Evolutionary conservation across 2,888 invertebrate species (phyloP).

Genomic region (Bombyx huttoni): DNA sequence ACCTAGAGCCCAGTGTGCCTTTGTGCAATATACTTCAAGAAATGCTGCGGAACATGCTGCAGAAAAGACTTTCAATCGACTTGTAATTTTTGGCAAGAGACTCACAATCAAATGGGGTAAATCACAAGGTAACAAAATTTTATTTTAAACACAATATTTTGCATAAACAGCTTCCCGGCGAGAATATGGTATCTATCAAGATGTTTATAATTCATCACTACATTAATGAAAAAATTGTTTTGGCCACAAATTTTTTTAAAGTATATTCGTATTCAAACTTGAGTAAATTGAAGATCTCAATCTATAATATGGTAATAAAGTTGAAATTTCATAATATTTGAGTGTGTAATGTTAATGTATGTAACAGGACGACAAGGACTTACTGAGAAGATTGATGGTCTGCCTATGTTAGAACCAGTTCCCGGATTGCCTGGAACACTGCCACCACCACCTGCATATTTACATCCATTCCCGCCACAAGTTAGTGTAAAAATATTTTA

Average conservation of each 20-base stretch:
- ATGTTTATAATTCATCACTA: no score
- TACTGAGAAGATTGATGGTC: constrained; percentile 44
- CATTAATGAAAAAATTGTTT: no score
- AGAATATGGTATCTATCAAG: no score
- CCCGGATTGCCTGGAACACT: constrained; percentile 74
- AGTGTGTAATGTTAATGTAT: neutral
- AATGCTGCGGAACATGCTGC: constrained; percentile 94
- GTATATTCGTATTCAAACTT: no score
- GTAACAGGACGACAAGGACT: constrained; percentile 53
- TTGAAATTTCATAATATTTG: no score
- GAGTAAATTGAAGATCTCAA: no score
- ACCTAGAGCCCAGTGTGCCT: constrained; percentile 94
- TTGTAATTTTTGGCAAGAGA: constrained; percentile 85
- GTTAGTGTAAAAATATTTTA: constrained; percentile 17
- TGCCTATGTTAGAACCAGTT: constrained; percentile 58
- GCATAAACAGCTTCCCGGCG: neutral
- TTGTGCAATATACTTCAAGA: constrained; percentile 95
- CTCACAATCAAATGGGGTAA: constrained; percentile 99
- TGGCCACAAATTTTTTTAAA: no score
- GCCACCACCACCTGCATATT: constrained; percentile 70
- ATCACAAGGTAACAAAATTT: constrained; percentile 79
- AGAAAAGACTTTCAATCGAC: constrained; percentile 95
- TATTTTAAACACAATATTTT: neutral
- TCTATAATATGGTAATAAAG: no score
- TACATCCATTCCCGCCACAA: constrained; percentile 64